phyloP scores from a whole-genome alignment of 1,140 invertebrate species.

The Pseudobourletiella spinata region DNA sequence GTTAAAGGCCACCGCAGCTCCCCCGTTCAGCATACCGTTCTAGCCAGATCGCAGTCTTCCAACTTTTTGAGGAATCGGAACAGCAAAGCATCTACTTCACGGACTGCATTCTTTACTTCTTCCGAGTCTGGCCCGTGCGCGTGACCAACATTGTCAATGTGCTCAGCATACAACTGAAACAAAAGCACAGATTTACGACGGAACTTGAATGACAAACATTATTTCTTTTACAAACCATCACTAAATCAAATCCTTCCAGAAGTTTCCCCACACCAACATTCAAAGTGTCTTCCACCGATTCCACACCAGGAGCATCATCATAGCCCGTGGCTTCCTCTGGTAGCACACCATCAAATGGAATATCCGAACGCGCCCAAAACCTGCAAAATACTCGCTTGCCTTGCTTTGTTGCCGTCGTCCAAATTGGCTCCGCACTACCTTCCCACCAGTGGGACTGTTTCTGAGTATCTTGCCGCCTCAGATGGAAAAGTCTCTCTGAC shows the following conservation, averaged over 20 bases:
- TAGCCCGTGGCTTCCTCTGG: conserved; percentile 36
- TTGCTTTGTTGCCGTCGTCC: conserved; percentile 39
- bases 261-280: conserved; percentile 22
- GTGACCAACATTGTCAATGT: conserved; percentile 39
- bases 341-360: conserved; percentile 38
- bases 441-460: conserved; percentile 40
- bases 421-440: conserved; percentile 39
- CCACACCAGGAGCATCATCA: conserved; percentile 1
- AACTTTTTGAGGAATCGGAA: conserved; percentile 36
- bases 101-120: conserved; percentile 34
- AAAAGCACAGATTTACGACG: no score
- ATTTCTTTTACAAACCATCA: conserved; percentile 30
- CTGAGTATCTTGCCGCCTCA: conserved; percentile 26
- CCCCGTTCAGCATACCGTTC: no score
- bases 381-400: conserved; percentile 38
- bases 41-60: conserved; percentile 2
- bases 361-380: conserved; percentile 40
- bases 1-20: no score
- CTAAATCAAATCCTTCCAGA: conserved; percentile 23
- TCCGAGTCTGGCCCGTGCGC: conserved; percentile 38
- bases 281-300: conserved; percentile 21
- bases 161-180: conserved; percentile 37
- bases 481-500: neutral
- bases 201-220: no score
- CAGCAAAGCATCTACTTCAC: conserved; percentile 38